Percentiles rank a stretch among this genome's conserved stretches.
phyloP scores from a whole-genome alignment of 2,797 vertebrate genomes.

The Phaenicophaeus curvirostris region DNA sequence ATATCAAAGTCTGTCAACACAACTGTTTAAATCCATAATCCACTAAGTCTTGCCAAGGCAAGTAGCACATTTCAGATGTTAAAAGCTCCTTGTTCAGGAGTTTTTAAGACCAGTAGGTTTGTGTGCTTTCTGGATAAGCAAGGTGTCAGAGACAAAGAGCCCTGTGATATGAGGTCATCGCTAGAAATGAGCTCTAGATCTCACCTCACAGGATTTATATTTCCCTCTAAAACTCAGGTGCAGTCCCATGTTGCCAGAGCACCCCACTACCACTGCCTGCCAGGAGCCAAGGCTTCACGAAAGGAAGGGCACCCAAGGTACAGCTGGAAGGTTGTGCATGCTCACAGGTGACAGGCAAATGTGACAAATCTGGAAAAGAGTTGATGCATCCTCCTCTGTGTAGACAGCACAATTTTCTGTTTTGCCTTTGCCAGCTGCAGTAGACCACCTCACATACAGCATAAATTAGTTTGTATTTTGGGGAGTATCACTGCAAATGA shows the following conservation, averaged over 20 bases:
- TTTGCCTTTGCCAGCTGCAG: not conserved
- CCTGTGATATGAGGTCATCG: rapidly evolving
- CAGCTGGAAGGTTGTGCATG: rapidly evolving
- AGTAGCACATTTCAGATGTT: not conserved
- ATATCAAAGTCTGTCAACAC: not conserved
- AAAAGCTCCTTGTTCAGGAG: not conserved
- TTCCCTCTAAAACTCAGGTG: not conserved
- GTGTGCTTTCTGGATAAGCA: not conserved
- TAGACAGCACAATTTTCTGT: not conserved
- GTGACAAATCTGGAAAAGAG: not conserved
- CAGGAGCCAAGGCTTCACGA: not conserved
- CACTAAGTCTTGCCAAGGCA: not conserved
- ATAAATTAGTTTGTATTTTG: not conserved
- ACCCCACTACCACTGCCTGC: not conserved
- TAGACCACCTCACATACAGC: not conserved
- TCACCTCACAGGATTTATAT: not conserved
- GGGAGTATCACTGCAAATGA: not conserved
- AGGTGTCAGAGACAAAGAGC: not conserved
- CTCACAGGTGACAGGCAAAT: not conserved
- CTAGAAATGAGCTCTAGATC: not conserved
- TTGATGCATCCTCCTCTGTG: not conserved
- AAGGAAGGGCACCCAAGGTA: not conserved
- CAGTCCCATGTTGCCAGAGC: not conserved
- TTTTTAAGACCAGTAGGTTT: not conserved
- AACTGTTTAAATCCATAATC: not conserved